Conservation (phyloP, 2,113 vertebrate species). For the Cyrtonyx montezumae region DNA sequence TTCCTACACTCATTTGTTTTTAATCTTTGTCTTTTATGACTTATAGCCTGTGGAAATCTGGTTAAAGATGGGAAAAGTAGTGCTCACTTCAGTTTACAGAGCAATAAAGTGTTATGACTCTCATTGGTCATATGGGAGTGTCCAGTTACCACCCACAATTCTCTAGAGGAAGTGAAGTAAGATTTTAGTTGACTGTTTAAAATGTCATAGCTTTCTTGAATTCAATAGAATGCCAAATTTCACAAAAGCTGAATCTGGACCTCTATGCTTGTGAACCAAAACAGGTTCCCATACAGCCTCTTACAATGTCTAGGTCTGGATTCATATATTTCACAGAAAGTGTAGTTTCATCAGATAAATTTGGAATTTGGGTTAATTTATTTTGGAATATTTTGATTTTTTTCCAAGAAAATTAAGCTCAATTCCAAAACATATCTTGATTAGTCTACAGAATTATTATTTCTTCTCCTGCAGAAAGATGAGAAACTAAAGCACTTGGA, state of each 20-base stretch:
- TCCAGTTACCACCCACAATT: not conserved
- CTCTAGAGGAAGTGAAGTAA: not conserved
- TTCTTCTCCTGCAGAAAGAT: not conserved
- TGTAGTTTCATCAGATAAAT: not conserved
- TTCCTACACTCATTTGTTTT: not conserved
- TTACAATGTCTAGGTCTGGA: not conserved
- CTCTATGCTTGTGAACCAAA: not conserved
- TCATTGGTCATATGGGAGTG: fast-evolving
- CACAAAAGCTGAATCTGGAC: not conserved
- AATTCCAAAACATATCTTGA: not conserved
- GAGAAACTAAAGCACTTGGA: not conserved
- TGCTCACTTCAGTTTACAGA: not conserved
- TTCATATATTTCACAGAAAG: not conserved
- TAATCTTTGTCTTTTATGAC: not conserved
- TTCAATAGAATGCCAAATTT: not conserved
- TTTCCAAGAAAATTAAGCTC: not conserved
- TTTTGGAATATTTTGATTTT: not conserved
- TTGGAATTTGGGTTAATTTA: not conserved
- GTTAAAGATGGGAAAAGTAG: not conserved
- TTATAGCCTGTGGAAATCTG: not conserved
- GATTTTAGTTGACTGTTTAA: not conserved
- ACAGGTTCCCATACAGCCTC: not conserved
- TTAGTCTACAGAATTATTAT: not conserved
- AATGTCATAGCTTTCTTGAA: not conserved
- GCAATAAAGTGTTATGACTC: not conserved